Percentiles rank a stretch among this genome's conserved stretches.
Conservation (phyloP, 2,888 invertebrate species). For the Ernsta delagoae region DNA sequence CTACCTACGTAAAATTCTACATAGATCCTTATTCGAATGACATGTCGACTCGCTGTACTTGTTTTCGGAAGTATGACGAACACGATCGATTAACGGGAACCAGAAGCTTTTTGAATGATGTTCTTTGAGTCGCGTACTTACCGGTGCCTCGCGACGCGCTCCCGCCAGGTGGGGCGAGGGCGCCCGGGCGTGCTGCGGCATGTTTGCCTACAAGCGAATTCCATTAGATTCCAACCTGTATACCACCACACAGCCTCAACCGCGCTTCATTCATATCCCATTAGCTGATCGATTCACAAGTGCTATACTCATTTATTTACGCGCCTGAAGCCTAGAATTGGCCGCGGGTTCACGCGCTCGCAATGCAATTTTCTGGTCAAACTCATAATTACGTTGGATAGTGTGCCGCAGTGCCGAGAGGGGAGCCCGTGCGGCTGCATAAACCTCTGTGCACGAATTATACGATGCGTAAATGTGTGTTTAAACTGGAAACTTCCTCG, state of each 20-base stretch:
- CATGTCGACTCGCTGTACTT: slow-evolving; percentile 33
- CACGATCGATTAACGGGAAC: slow-evolving; percentile 47
- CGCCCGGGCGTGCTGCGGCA: slow-evolving; percentile 73
- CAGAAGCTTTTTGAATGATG: slow-evolving; percentile 48
- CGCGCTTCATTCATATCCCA: slow-evolving; percentile 81
- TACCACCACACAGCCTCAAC: slow-evolving; percentile 69
- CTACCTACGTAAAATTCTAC: slow-evolving; percentile 12
- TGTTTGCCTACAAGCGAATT: slow-evolving; percentile 84
- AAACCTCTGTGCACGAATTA: slow-evolving; percentile 22
- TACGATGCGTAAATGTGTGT: slow-evolving; percentile 23
- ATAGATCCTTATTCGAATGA: slow-evolving; percentile 30
- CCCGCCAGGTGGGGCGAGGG: slow-evolving; percentile 53
- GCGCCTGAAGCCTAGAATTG: slow-evolving; percentile 43
- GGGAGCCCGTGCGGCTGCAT: slow-evolving; percentile 42
- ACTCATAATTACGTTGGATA: slow-evolving; percentile 44
- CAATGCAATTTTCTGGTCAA: slow-evolving; percentile 41
- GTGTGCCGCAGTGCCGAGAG: slow-evolving; percentile 39
- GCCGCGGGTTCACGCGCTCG: slow-evolving; percentile 41
- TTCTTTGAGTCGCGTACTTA: slow-evolving; percentile 40
- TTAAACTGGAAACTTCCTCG: slow-evolving; percentile 7
- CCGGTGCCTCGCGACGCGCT: slow-evolving; percentile 28
- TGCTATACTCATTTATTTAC: slow-evolving; percentile 68
- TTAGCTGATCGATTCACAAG: slow-evolving; percentile 81
- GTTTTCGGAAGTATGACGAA: slow-evolving; percentile 41
- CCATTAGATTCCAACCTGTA: slow-evolving; percentile 80